These are phyloP conservation scores for Aldabrachelys gigantea DNA, from an alignment of 2,113 vertebrate genomes.

Conservation along the genomic window DNA sequence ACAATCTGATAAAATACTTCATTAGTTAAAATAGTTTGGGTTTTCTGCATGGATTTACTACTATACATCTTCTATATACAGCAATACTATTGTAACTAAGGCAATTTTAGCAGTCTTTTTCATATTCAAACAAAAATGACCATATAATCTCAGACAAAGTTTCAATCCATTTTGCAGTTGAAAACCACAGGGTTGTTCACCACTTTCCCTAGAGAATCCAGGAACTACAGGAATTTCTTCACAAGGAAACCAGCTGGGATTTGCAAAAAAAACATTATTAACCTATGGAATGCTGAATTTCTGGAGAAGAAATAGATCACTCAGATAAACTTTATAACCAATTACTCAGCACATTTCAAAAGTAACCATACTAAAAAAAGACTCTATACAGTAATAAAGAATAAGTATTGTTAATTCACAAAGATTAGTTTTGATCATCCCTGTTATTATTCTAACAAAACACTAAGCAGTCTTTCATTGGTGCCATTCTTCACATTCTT, in stretches of 20 bases:
- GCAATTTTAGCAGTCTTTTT: background rate
- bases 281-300: background rate
- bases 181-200: background rate
- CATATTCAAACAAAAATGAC: background rate
- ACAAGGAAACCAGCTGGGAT: background rate
- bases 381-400: constrained; percentile 13
- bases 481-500: constrained; percentile 59
- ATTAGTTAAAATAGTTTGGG: background rate
- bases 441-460: constrained; percentile 35
- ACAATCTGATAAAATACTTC: background rate
- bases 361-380: background rate
- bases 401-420: constrained; percentile 20
- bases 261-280: background rate
- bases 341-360: constrained; percentile 18
- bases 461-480: constrained; percentile 49
- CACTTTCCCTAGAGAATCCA: background rate
- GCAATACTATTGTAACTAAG: background rate
- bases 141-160: background rate
- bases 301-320: background rate
- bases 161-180: background rate
- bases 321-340: background rate
- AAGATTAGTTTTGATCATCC: constrained; percentile 28
- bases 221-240: constrained; percentile 12
- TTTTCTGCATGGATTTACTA: background rate
- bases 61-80: background rate